Evolutionary conservation across 2,797 vertebrate species (phyloP).

Genomic region (Tokudaia tokunoshimensis): DNA sequence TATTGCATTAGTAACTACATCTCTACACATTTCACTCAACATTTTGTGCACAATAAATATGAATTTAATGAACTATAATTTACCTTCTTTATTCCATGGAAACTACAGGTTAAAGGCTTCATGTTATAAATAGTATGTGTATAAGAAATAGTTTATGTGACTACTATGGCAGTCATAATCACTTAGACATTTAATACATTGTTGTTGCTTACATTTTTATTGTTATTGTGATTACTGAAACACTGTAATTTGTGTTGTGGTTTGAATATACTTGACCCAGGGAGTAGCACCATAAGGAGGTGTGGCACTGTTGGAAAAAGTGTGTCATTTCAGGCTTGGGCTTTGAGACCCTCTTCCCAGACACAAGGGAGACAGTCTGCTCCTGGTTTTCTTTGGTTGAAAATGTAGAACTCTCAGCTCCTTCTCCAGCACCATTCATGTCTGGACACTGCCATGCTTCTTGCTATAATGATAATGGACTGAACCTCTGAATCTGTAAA

Average conservation of each 20-base stretch:
- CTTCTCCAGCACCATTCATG: background rate
- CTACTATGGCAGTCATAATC: background rate
- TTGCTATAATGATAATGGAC: background rate
- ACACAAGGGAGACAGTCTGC: background rate
- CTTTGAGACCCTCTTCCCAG: background rate
- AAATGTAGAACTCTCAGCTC: background rate
- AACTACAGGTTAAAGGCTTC: background rate
- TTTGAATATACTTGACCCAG: background rate
- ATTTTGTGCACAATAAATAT: background rate
- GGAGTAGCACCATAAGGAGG: background rate
- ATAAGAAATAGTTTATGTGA: background rate
- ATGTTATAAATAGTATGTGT: background rate
- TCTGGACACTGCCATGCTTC: background rate
- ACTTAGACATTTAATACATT: background rate
- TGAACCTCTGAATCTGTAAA: background rate
- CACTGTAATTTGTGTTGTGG: background rate
- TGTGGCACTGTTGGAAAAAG: background rate
- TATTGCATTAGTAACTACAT: slow-evolving; percentile 1
- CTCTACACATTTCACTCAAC: background rate
- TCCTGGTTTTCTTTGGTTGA: background rate
- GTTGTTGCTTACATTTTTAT: background rate
- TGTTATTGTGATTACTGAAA: background rate
- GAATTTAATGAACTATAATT: slow-evolving; percentile 3
- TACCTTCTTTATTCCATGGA: background rate
- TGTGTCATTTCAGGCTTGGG: background rate